phyloP scores from a whole-genome alignment of 2,888 invertebrate species.

The Melipona beecheii region DNA sequence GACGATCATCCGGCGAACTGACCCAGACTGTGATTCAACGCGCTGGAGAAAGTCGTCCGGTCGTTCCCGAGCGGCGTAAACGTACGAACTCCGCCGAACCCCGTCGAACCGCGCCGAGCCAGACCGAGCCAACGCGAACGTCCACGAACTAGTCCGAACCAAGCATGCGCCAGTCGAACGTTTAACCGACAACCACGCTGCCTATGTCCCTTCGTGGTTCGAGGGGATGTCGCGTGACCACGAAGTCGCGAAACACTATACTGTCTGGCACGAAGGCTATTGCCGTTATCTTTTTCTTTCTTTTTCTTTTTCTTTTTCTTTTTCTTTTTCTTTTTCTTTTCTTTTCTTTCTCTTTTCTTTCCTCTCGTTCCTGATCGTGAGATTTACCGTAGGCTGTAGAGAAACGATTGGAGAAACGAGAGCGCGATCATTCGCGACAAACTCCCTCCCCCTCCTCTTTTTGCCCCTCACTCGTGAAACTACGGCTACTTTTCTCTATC shows the following conservation, averaged over 20 bases:
- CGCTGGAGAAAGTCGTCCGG: constrained; percentile 59
- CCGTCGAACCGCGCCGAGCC: background rate
- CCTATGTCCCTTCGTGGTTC: constrained; percentile 56
- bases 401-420: constrained; percentile 37
- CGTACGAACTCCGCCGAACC: constrained; percentile 4
- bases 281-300: constrained; percentile 60
- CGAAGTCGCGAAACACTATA: constrained; percentile 69
- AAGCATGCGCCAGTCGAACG: constrained; percentile 51
- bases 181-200: constrained; percentile 58
- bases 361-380: constrained; percentile 61
- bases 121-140: constrained; percentile 12
- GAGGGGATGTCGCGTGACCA: constrained; percentile 71
- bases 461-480: constrained; percentile 4
- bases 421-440: constrained; percentile 28
- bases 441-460: constrained; percentile 29
- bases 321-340: too few species aligned
- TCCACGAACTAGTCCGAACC: constrained; percentile 48
- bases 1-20: constrained; percentile 70
- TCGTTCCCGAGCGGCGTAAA: constrained; percentile 41
- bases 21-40: constrained; percentile 71
- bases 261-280: constrained; percentile 71
- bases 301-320: too few species aligned
- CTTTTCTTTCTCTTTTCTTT: background rate
- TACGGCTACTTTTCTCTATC: background rate
- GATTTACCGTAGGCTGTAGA: constrained; percentile 58